Percentiles rank a stretch among this genome's conserved stretches.
Conservation (phyloP, 2,797 vertebrate species). For the Tokudaia tokunoshimensis region DNA sequence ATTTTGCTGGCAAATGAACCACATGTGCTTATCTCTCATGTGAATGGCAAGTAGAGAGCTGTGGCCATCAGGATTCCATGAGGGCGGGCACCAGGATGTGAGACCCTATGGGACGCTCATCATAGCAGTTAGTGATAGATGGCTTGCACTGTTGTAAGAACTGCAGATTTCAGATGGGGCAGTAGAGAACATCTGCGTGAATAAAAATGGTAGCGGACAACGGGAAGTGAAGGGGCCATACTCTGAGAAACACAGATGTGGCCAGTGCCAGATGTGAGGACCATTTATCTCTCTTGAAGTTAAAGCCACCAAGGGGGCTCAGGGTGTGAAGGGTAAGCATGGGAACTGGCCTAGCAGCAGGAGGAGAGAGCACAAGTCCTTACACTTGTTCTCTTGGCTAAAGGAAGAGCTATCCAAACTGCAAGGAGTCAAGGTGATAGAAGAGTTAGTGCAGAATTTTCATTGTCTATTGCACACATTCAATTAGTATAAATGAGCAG, state of each 20-base stretch:
- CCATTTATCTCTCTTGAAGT: background rate
- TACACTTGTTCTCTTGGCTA: background rate
- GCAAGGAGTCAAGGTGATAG: background rate
- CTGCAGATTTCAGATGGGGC: background rate
- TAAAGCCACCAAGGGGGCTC: background rate
- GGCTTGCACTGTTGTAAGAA: background rate
- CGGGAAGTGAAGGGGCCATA: background rate
- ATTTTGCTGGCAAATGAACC: slow-evolving; percentile 38
- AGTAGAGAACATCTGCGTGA: background rate
- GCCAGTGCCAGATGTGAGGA: background rate
- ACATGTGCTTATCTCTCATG: background rate
- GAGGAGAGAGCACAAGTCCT: background rate
- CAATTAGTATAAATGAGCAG: background rate
- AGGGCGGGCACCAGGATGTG: background rate
- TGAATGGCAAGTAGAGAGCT: background rate
- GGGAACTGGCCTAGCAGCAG: background rate
- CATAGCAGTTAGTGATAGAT: too few relatives aligned
- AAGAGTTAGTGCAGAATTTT: background rate
- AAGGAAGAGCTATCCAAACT: background rate
- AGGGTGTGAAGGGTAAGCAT: too few relatives aligned
- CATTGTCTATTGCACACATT: too few relatives aligned
- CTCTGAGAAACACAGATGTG: background rate
- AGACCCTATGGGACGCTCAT: background rate
- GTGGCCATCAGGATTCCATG: too few relatives aligned
- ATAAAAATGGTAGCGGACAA: background rate